Evolutionary conservation across 1,140 invertebrate genomes (phyloP), one percentile per base, ranked within the genome.

Genomic region (Ganaspis sp.): DNA sequence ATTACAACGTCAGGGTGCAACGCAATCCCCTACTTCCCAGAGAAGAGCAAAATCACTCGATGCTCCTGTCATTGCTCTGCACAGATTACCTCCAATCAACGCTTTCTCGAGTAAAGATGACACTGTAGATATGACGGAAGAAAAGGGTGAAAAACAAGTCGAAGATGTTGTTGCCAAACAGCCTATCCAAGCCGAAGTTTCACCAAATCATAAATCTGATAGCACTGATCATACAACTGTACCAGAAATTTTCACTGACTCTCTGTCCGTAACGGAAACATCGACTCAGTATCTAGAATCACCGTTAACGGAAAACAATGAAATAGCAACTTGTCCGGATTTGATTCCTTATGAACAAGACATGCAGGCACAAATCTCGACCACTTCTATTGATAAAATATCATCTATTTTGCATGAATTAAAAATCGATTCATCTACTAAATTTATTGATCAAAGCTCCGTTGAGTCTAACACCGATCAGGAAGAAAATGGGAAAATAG

Each of bases 51-150:
- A 96, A 87, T 96, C 96, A 75, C 91, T 97, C 78, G 96, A 97
- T 86, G 95, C 95, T 17, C 95, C 95, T 9, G 94, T 97, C 54
- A 96, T 96, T 84, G 94, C 95, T 17, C 86, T 97, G 21, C 94
- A 95, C 88, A 92, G 93, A 83, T 89, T 96, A 72, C 96, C 96
- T 26, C 94, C 95, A n/a, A 94, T 95, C 84, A 96, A 96, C 89
- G 95, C 96, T 0, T 96, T 97, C 90, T 96, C 96, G 0, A 96
- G 95, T 73, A 96, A 96, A 89, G 96, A 97, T 89, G 96, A 97
- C 86, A 97, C 96, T 0, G 93, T 97, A 0, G 95, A 94, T 74
- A 92, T 92, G 77, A 92, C 92, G 42, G 94, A 95, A 78, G 93
- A 94, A 23, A 92, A 92, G 49, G 45, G 79, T 19, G 19, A 42